phyloP scores from a whole-genome alignment of 2,888 invertebrate genomes.

The Drosophila quinaria region DNA sequence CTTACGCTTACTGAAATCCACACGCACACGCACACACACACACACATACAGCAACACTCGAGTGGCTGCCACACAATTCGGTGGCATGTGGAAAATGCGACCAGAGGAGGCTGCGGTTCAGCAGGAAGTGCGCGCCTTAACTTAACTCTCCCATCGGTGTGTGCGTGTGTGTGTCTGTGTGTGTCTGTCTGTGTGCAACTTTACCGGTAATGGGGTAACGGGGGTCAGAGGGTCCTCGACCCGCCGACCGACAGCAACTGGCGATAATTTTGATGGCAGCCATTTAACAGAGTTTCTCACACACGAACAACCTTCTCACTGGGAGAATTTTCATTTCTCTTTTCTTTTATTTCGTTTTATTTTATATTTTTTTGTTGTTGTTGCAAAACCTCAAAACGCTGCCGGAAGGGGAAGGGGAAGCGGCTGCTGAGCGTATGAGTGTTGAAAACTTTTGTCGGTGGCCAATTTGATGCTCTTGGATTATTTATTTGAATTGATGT shows the following conservation, averaged over 20 bases:
- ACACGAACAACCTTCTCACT: conserved; percentile 19
- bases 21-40: conserved; percentile 2
- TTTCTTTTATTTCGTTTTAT: conserved; percentile 3
- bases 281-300: conserved; percentile 53
- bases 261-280: conserved; percentile 75
- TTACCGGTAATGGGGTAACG: background rate
- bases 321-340: conserved; percentile 31
- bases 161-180: conserved; percentile 22
- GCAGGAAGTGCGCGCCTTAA: conserved; percentile 68
- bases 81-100: conserved; percentile 54
- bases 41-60: background rate
- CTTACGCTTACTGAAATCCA: conserved; percentile 21
- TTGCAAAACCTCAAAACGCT: conserved; percentile 31
- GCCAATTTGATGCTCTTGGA: conserved; percentile 79
- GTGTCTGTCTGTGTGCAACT: conserved; percentile 3
- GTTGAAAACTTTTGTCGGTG: conserved; percentile 69
- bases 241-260: conserved; percentile 45
- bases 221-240: conserved; percentile 19
- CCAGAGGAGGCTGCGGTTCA: conserved; percentile 55
- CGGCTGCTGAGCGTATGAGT: conserved; percentile 45
- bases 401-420: conserved; percentile 5
- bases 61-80: conserved; percentile 25
- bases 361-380: conserved; percentile 6
- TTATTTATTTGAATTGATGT: conserved; percentile 82
- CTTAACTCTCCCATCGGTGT: conserved; percentile 47